Evolutionary conservation across 2,113 vertebrate species (phyloP).

Genomic region (Mormoops blainvillei): DNA sequence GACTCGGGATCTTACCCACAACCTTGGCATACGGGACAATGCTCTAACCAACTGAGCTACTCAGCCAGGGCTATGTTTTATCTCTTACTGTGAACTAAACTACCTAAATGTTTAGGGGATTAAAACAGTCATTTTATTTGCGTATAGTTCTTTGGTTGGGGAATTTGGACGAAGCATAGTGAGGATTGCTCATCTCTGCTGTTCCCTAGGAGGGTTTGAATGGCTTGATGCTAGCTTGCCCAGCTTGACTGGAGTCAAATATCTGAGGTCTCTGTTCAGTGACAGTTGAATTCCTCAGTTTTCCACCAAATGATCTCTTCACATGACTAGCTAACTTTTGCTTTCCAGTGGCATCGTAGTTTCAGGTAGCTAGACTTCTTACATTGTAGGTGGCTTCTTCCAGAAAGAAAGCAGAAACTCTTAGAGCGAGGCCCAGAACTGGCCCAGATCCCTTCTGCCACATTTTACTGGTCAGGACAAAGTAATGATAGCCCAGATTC

Average conservation of each 20-base stretch:
- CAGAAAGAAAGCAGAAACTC: background rate
- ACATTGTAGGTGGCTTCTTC: background rate
- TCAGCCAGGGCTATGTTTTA: background rate
- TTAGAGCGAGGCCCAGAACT: background rate
- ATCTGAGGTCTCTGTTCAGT: background rate
- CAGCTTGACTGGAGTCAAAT: background rate
- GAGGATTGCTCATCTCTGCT: background rate
- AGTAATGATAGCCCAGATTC: background rate
- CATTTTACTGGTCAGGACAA: background rate
- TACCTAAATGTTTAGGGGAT: background rate
- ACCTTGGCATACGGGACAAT: too few species aligned
- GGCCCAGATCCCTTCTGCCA: background rate
- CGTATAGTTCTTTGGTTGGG: background rate
- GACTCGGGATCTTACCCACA: too few species aligned
- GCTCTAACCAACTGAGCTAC: too few species aligned
- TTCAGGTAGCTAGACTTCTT: background rate
- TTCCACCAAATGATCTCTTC: background rate
- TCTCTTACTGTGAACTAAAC: background rate
- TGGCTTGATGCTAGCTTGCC: background rate
- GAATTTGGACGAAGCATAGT: background rate
- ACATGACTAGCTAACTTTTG: background rate
- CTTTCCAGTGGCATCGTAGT: background rate
- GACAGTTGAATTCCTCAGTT: background rate
- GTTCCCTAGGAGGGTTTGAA: background rate
- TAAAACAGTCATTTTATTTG: background rate